A percentile compares a stretch with the other conserved stretches of the same genome.
These are phyloP conservation scores for Ascidia mentula DNA, from an alignment of 23 tunicate genomes.

Conservation along the genomic window DNA sequence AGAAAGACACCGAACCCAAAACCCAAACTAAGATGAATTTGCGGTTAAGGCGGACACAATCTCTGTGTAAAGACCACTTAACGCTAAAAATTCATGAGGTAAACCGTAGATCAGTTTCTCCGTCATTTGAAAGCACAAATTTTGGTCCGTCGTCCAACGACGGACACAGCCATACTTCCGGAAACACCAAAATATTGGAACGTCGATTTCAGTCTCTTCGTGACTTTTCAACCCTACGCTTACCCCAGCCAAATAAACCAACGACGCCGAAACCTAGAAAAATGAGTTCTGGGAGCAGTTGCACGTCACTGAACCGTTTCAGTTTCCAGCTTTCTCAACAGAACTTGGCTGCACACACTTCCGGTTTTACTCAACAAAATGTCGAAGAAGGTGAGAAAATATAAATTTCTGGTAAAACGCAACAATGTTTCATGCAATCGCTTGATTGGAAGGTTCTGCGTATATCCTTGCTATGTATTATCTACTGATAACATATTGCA, in stretches of 20 bases:
- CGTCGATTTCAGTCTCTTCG: background rate
- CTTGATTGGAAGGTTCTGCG: no score
- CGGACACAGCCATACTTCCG: background rate
- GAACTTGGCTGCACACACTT: conserved; percentile 17
- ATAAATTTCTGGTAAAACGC: no score
- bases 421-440: no score
- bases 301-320: conserved; percentile 35
- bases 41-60: conserved; percentile 23
- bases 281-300: conserved; percentile 32
- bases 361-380: no score
- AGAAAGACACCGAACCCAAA: background rate
- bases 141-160: background rate
- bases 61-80: conserved; percentile 16
- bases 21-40: background rate
- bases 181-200: background rate
- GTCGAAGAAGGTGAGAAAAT: no score
- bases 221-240: conserved; percentile 4
- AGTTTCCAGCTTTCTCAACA: conserved; percentile 31
- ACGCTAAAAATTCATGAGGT: conserved; percentile 8
- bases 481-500: no score
- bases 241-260: conserved; percentile 52
- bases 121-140: conserved; percentile 5
- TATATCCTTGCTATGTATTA: no score
- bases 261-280: conserved; percentile 74
- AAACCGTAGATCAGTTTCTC: conserved; percentile 53